Conservation (phyloP, 2,797 vertebrate species). For the Macropodus opercularis region DNA sequence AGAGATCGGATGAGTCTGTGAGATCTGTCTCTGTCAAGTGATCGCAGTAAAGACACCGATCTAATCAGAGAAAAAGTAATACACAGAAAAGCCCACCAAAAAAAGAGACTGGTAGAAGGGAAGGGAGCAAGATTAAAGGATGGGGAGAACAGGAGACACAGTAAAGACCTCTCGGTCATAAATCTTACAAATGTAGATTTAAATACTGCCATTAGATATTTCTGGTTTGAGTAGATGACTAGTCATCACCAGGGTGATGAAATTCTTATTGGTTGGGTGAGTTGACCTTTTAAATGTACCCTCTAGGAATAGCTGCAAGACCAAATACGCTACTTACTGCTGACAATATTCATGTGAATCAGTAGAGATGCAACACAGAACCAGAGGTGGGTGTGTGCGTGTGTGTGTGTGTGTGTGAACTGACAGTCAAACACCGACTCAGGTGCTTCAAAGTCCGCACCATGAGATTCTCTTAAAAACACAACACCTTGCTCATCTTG, state of each 20-base stretch:
- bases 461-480: neutral
- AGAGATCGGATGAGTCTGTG: neutral
- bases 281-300: conserved; percentile 2
- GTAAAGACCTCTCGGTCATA: conserved; percentile 39
- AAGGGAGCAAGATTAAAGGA: conserved; percentile 48
- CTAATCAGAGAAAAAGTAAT: conserved; percentile 43
- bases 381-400: conserved; percentile 13
- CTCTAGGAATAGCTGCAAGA: neutral
- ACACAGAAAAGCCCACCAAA: conserved; percentile 24
- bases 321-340: neutral
- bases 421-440: conserved; percentile 8
- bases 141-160: conserved; percentile 26
- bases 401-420: conserved; percentile 11
- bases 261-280: neutral
- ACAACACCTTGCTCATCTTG: neutral
- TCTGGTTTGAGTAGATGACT: conserved; percentile 1
- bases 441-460: neutral
- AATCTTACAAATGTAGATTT: conserved; percentile 11
- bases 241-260: too few species aligned
- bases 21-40: conserved; percentile 34
- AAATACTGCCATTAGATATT: conserved; percentile 19
- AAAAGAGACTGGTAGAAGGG: conserved; percentile 13
- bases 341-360: neutral
- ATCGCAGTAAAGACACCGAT: conserved; percentile 31
- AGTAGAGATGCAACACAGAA: conserved; percentile 1